Evolutionary conservation across 2,113 vertebrate genomes (phyloP).

Genomic region (Mobula hypostoma): DNA sequence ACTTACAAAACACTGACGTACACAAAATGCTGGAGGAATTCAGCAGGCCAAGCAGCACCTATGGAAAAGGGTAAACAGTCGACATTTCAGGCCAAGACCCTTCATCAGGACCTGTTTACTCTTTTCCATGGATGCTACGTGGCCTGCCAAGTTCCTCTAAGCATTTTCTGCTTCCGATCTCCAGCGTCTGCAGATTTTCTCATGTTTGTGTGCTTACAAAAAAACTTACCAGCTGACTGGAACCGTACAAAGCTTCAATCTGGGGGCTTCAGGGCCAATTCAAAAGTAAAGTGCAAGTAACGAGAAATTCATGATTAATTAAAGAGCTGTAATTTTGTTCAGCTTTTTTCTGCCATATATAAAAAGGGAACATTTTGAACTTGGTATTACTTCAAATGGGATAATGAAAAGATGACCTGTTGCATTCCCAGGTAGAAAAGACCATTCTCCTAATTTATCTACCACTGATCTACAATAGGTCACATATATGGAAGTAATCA

Average conservation of each 20-base stretch:
- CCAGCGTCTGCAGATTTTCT: too few species aligned
- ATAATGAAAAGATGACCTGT: background rate
- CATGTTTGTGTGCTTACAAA: too few species aligned
- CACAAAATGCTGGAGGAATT: too few species aligned
- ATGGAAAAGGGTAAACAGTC: too few species aligned
- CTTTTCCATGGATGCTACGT: too few species aligned
- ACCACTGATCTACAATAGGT: background rate
- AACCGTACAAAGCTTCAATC: background rate
- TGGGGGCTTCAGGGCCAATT: background rate
- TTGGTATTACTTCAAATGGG: background rate
- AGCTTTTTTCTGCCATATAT: background rate
- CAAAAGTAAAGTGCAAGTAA: background rate
- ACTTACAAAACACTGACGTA: too few species aligned
- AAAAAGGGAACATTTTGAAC: background rate
- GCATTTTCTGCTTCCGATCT: too few species aligned
- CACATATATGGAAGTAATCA: background rate
- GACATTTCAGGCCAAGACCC: too few species aligned
- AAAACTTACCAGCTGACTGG: background rate
- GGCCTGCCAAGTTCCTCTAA: too few species aligned
- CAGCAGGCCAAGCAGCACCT: too few species aligned
- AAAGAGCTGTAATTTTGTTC: background rate
- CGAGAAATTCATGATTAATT: background rate
- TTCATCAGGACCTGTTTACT: too few species aligned
- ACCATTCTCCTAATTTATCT: background rate
- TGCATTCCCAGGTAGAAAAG: background rate